Percentiles rank a stretch among this genome's conserved stretches.
phyloP scores from a whole-genome alignment of 2,888 invertebrate species.

The Drosophila melanocephala region DNA sequence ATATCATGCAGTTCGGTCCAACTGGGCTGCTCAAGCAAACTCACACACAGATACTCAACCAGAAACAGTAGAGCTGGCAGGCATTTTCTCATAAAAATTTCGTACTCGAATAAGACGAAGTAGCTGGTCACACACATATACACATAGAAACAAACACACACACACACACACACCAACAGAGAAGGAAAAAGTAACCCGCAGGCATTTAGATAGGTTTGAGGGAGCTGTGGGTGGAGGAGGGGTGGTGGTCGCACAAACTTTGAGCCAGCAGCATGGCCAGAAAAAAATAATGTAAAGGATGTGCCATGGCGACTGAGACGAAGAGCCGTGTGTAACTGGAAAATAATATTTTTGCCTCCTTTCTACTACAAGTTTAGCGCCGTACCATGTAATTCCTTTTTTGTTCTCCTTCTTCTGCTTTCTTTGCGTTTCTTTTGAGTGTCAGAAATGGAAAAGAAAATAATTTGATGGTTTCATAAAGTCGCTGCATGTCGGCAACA shows the following conservation, averaged over 20 bases:
- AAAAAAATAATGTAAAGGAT: conserved; percentile 77
- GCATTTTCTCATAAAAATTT: conserved; percentile 82
- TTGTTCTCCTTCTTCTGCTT: conserved; percentile 49
- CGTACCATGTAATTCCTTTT: conserved; percentile 55
- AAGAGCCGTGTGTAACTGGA: conserved; percentile 83
- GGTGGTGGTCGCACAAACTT: conserved; percentile 65
- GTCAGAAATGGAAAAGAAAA: conserved; percentile 85
- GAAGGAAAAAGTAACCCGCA: conserved; percentile 74
- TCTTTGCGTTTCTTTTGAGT: conserved; percentile 82
- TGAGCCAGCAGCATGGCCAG: conserved; percentile 71
- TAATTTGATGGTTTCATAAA: conserved; percentile 85
- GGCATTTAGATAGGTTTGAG: conserved; percentile 59
- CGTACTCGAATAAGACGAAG: conserved; percentile 79
- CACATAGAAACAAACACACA: conserved; percentile 20
- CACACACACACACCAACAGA: conserved; percentile 29
- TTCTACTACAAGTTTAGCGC: conserved; percentile 35
- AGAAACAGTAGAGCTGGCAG: conserved; percentile 55
- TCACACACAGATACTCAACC: conserved; percentile 48
- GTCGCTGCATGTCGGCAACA: conserved; percentile 66
- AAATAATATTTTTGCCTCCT: conserved; percentile 83
- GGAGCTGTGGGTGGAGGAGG: conserved; percentile 14
- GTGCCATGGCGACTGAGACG: conserved; percentile 73
- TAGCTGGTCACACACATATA: conserved; percentile 63
- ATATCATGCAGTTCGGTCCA: conserved; percentile 36
- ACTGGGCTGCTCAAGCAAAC: conserved; percentile 41